Base-by-base conservation (phyloP, 2,888 invertebrate genomes). In the Rhagonycha fulva region DNA sequence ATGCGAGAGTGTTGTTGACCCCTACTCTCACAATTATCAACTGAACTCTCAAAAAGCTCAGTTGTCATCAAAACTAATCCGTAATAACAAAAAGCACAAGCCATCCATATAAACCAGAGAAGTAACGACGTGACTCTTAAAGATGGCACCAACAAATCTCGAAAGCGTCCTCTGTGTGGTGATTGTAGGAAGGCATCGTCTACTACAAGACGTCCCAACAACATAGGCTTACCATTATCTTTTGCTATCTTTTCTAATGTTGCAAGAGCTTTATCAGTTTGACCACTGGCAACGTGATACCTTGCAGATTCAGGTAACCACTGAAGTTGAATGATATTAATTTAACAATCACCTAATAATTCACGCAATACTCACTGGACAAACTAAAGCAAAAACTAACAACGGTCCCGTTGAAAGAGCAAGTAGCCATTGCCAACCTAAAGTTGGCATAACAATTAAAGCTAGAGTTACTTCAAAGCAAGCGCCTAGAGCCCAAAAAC, bases 401-500 rank as follows among this genome's bases (percentile, higher is more conserved):
- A 98, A 90, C 0, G 98, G 98, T 80, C 96, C 90, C 0, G 97
- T 95, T 0, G 97, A 97, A n/a, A 98, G 89, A n/a, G 94, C 95
- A 14, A 98, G 90, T 32, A 98, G 90, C 94, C 96, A 97, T 84
- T 96, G 92, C 92, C 98, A 97, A 63, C 98, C 98, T 81, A 96
- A 90, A 0, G 94, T 94, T 1, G 97, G 97, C 95, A 98, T 98
- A 74, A 98, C 93, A 47, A 95, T 91, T 81, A 98, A 89, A 12
- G 98, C 98, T 78, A 98, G 89, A 19, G 96, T 92, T 69, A 97
- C 97, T 89, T 98, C 98, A 85, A 98, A 92, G 87, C 97, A 97
- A 10, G 98, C 96, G 47, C 98, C 98, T 63, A 98, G 90, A 0
- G 98, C 97, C 98, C 98, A 98, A 89, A 98, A 98, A 89, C 96